A percentile compares a stretch with the other conserved stretches of the same genome.
phyloP scores from a whole-genome alignment of 2,797 vertebrate genomes.

The Bucorvus abyssinicus region DNA sequence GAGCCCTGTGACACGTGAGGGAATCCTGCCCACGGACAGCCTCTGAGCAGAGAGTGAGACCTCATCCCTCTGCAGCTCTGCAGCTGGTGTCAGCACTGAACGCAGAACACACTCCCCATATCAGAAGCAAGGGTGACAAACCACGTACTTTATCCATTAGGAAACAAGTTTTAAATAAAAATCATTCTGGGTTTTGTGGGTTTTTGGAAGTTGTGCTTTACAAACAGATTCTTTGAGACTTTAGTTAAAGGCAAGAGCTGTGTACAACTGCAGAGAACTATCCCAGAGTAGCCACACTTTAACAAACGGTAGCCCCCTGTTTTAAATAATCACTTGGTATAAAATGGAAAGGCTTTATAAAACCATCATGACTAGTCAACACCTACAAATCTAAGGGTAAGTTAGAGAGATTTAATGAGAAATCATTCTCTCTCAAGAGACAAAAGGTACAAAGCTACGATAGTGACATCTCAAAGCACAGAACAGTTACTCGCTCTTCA shows the following conservation, averaged over 20 bases:
- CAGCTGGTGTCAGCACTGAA: not conserved
- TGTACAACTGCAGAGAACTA: not conserved
- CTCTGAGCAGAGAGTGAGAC: not conserved
- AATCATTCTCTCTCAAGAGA: not conserved
- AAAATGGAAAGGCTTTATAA: slow-evolving; percentile 7
- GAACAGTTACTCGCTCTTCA: not conserved
- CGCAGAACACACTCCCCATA: not conserved
- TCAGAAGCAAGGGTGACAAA: not conserved
- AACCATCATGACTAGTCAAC: not conserved
- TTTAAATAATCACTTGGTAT: not conserved
- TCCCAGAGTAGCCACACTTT: not conserved
- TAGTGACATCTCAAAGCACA: not conserved
- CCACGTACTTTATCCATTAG: not conserved
- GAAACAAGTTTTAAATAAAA: not conserved
- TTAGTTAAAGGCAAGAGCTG: not conserved
- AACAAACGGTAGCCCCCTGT: not conserved
- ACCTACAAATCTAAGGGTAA: not conserved
- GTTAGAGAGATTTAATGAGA: not conserved
- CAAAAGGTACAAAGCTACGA: not conserved
- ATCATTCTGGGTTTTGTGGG: not conserved
- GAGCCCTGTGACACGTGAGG: fast-evolving
- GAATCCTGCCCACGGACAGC: not conserved
- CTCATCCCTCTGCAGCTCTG: not conserved
- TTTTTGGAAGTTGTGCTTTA: not conserved
- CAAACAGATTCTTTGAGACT: not conserved